These are phyloP conservation scores for Allacma fusca DNA, from an alignment of 2,888 invertebrate genomes.

Conservation along the genomic window DNA sequence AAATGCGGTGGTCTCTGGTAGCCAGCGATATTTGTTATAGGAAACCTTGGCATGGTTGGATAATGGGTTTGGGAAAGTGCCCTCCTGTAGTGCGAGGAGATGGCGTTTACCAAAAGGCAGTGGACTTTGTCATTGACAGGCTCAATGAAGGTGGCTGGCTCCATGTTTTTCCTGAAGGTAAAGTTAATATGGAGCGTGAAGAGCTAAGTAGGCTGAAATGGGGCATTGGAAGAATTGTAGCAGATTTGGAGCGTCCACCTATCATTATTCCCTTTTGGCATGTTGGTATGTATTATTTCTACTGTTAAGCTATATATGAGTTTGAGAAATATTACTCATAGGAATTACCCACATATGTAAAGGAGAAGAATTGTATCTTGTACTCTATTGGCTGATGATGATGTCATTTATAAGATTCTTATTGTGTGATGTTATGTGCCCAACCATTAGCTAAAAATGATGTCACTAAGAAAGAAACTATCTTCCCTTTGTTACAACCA, in stretches of 20 bases:
- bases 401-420: too few relatives aligned
- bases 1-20: slow-evolving; percentile 88
- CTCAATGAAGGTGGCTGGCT: slow-evolving; percentile 89
- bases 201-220: slow-evolving; percentile 86
- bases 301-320: too few relatives aligned
- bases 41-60: slow-evolving; percentile 80
- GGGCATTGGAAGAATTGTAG: slow-evolving; percentile 92
- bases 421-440: too few relatives aligned
- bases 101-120: slow-evolving; percentile 89
- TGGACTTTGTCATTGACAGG: slow-evolving; percentile 91
- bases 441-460: too few relatives aligned
- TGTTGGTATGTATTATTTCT: slow-evolving; percentile 63
- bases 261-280: slow-evolving; percentile 92
- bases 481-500: too few relatives aligned
- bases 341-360: too few relatives aligned
- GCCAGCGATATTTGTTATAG: slow-evolving; percentile 98
- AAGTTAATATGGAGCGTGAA: slow-evolving; percentile 67
- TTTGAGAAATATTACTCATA: too few relatives aligned
- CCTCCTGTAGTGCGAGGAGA: slow-evolving; percentile 91
- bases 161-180: slow-evolving; percentile 88
- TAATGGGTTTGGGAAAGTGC: slow-evolving; percentile 91
- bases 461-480: too few relatives aligned
- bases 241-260: slow-evolving; percentile 76
- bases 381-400: too few relatives aligned
- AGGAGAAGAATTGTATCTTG: too few relatives aligned